Conservation (phyloP, 2,113 vertebrate genomes). For the Tragelaphus buxtoni region DNA sequence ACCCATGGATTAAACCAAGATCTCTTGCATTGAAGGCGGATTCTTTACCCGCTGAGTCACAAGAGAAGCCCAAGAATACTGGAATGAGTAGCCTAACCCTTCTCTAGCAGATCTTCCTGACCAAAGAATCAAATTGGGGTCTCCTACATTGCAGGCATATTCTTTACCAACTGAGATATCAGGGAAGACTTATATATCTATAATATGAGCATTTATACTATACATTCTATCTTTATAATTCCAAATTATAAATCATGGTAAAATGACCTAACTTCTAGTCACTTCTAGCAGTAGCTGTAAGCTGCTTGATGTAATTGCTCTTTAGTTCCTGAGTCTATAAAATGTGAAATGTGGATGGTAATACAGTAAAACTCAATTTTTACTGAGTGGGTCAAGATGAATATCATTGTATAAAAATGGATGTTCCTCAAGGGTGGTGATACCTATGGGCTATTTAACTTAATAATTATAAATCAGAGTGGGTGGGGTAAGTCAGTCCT, state of each 20-base stretch:
- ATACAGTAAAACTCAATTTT: neutral
- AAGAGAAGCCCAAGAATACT: neutral
- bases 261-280: neutral
- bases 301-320: neutral
- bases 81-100: neutral
- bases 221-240: neutral
- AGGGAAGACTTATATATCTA: neutral
- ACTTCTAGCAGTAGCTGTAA: neutral
- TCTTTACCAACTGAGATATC: neutral
- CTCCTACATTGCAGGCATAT: neutral
- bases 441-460: neutral
- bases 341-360: neutral
- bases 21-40: neutral
- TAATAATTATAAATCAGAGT: neutral
- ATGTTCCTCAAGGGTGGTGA: neutral
- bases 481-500: rapidly evolving
- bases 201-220: neutral
- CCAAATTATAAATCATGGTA: neutral
- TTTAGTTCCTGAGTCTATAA: neutral
- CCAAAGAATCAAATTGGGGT: neutral
- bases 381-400: neutral
- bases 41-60: neutral
- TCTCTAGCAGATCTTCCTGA: neutral
- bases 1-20: neutral
- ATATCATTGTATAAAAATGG: neutral